Percentiles rank a stretch among this genome's conserved stretches.
Conservation (phyloP, 2,888 invertebrate genomes). For the Hedychridium roseum region DNA sequence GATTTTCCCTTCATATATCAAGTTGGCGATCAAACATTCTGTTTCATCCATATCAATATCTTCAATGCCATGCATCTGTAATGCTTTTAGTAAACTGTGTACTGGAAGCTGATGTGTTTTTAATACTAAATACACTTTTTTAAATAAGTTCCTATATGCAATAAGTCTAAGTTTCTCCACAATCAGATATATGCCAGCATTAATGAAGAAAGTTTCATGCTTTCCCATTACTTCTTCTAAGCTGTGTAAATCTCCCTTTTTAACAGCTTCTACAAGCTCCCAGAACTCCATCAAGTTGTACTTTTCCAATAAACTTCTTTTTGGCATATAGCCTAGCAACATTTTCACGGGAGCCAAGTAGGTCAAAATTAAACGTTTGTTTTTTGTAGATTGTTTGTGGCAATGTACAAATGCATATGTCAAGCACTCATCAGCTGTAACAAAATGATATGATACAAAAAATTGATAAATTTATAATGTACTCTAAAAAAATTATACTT, state of each 20-base stretch:
- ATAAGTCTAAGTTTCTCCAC: slow-evolving; percentile 95
- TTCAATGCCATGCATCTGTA: slow-evolving; percentile 81
- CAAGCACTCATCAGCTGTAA: slow-evolving; percentile 86
- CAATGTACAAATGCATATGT: slow-evolving; percentile 94
- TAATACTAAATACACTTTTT: slow-evolving; percentile 83
- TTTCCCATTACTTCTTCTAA: slow-evolving; percentile 85
- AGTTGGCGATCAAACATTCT: slow-evolving; percentile 94
- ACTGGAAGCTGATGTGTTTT: slow-evolving; percentile 90
- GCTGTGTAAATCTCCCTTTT: slow-evolving; percentile 85
- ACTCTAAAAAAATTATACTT: slow-evolving; percentile 20
- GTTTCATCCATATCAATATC: slow-evolving; percentile 95
- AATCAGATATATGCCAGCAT: slow-evolving; percentile 96
- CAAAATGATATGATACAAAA: slow-evolving; percentile 19
- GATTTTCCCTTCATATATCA: slow-evolving; percentile 96
- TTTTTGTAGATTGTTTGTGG: slow-evolving; percentile 79
- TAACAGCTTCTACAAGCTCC: slow-evolving; percentile 87
- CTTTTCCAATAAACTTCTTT: slow-evolving; percentile 78
- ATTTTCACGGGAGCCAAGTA: slow-evolving; percentile 97
- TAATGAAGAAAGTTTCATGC: slow-evolving; percentile 92
- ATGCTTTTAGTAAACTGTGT: slow-evolving; percentile 80
- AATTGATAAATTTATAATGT: too few species aligned
- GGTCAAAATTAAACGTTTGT: slow-evolving; percentile 91
- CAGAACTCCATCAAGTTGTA: slow-evolving; percentile 92
- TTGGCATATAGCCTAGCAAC: slow-evolving; percentile 96
- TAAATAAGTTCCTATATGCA: slow-evolving; percentile 94